Conservation (phyloP, 1,140 invertebrate genomes). For the Drosophila busckii region DNA sequence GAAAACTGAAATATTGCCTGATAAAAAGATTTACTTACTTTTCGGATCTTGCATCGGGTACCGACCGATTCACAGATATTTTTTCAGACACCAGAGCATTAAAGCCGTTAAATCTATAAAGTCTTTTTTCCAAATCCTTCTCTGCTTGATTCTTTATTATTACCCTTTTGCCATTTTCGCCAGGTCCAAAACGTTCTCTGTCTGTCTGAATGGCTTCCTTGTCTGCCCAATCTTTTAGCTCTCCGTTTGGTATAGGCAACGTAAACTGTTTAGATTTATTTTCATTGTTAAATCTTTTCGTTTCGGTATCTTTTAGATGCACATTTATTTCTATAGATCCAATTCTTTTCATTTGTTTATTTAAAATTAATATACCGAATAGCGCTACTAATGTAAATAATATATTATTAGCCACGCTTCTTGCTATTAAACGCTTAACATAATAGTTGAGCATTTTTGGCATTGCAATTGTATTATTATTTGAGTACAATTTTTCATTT, state of each 20-base stretch:
- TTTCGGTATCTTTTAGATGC: too few relatives aligned
- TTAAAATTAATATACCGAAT: too few relatives aligned
- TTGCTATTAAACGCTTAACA: too few relatives aligned
- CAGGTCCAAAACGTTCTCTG: conserved; percentile 80
- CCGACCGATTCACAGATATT: conserved; percentile 87
- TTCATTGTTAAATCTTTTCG: too few relatives aligned
- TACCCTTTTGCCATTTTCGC: conserved; percentile 86
- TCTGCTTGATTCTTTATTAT: conserved; percentile 67
- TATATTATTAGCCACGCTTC: too few relatives aligned
- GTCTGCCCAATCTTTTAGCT: conserved; percentile 87
- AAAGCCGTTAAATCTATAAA: conserved; percentile 89
- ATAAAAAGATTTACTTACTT: conserved; percentile 79
- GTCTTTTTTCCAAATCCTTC: conserved; percentile 80
- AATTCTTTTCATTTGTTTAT: too few relatives aligned
- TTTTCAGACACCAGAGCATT: conserved; percentile 89
- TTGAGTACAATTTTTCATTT: too few relatives aligned
- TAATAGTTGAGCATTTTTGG: too few relatives aligned
- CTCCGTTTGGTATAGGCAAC: conserved; percentile 47
- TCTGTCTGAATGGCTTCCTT: conserved; percentile 83
- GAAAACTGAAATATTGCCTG: conserved; percentile 13
- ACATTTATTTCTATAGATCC: too few relatives aligned
- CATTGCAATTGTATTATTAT: too few relatives aligned
- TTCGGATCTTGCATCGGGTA: conserved; percentile 87
- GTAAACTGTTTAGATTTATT: conserved; percentile 29
- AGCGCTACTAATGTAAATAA: too few relatives aligned